Base-by-base conservation (phyloP, 2,113 vertebrate genomes). In the Orientallactaga bullata region DNA sequence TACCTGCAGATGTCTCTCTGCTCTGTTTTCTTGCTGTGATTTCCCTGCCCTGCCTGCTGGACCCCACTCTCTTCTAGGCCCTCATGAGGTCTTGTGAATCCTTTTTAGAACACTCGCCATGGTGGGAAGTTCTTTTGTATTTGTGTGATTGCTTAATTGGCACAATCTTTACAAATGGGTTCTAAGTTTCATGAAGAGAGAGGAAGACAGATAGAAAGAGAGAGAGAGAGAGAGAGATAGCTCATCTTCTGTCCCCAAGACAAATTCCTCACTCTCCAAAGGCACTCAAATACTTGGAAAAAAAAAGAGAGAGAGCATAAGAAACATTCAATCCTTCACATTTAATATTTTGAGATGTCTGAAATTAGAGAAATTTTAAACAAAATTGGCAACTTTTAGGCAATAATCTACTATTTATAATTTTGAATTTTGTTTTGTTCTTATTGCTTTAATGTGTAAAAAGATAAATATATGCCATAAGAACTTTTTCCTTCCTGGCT, bases 11-110 rank as follows among this genome's bases (percentile, higher is more conserved):
- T 71, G 32, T 51, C 16, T 10, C n/a, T 32, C 15, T 8, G 16
- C 4, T 16, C 4, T 16, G 18, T 18, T 78, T 35, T 30, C 1
- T 17, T 10, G 3, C 16, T 3, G 5, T 47, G 42, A 5, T 26
- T 69, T 63, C 42, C 23, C 37, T n/a, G 1, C 30, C 16, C 61
- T n/a, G 0, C 42, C 20, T 5, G 0, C 18, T 0, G 1, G 4
- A 6, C 9, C 11, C 28, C 18, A 12, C 3, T n/a, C 23, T 30
- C 2, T 1, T 82, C 15, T 12, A 0, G 24, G n/a, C 21, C 60
- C 18, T n/a, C n/a, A 21, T 16, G 23, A 35, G 7, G 26, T 3
- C 26, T 23, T 26, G 0, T 5, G 15, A 5, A 21, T 32, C n/a
- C 30, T 77, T 74, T 65, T 24, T 63, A 79, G 23, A 17, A 55